Percentiles rank a stretch among this genome's conserved stretches.
These are phyloP conservation scores for Sporophila hypoxantha DNA, from an alignment of 2,113 vertebrate genomes.

Conservation along the genomic window DNA sequence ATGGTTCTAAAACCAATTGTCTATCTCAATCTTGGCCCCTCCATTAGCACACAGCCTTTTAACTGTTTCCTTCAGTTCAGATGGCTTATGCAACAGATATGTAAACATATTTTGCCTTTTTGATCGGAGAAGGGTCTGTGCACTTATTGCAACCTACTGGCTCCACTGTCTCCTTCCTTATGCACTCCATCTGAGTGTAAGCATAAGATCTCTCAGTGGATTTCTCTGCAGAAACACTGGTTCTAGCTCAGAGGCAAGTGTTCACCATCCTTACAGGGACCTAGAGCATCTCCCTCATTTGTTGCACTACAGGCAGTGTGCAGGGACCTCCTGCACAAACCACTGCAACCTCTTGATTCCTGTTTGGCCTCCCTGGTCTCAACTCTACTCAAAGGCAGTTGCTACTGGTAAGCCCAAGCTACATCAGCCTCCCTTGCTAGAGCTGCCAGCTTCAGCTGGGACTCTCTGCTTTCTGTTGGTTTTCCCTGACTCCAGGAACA, in stretches of 20 bases:
- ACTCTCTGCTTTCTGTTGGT: accelerated
- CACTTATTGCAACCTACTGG: accelerated
- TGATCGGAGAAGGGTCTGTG: not conserved
- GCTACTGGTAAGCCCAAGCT: not conserved
- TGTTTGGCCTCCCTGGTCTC: accelerated
- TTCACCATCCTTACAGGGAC: not conserved
- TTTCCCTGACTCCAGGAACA: accelerated
- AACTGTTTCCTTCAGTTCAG: not conserved
- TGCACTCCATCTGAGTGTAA: not conserved
- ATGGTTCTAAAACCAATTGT: not conserved
- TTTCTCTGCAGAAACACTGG: not conserved
- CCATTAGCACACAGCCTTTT: not conserved
- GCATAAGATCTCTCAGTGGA: accelerated
- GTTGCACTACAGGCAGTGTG: too few species aligned
- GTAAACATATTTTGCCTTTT: not conserved
- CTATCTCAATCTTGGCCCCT: accelerated
- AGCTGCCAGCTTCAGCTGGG: accelerated
- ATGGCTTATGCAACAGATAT: not conserved
- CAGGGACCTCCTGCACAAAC: accelerated
- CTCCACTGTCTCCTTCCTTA: not conserved
- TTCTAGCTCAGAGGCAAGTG: not conserved
- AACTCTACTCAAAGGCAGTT: accelerated
- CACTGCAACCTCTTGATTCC: accelerated
- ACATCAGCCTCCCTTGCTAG: not conserved
- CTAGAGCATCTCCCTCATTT: not conserved